A percentile compares a stretch with the other conserved stretches of the same genome.
phyloP scores from a whole-genome alignment of 23 tunicate genomes.

The Halocynthia aurantium region DNA sequence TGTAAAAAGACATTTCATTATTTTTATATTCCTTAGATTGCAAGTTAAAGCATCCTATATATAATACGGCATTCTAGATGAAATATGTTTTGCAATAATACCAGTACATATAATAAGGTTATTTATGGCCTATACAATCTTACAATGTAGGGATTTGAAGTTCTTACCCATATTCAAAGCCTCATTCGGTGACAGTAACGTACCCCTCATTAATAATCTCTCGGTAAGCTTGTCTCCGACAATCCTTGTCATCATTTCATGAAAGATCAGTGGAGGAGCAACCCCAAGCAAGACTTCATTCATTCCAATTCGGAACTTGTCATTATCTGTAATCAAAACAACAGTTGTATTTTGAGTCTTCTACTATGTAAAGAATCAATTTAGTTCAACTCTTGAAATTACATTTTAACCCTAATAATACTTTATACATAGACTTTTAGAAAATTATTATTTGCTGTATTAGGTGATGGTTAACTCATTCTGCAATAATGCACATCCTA shows the following conservation, averaged over 20 bases:
- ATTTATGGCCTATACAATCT: too few relatives aligned
- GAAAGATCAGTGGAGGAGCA: slow-evolving; percentile 67
- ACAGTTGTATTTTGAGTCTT: too few relatives aligned
- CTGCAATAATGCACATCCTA: too few relatives aligned
- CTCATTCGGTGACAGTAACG: slow-evolving; percentile 45
- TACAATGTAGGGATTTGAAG: not conserved
- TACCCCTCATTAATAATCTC: slow-evolving; percentile 33
- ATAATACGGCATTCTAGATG: not conserved
- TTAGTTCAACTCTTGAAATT: too few relatives aligned
- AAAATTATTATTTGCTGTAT: not conserved
- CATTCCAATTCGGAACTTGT: slow-evolving; percentile 36
- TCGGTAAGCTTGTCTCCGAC: slow-evolving; percentile 53
- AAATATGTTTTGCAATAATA: not conserved
- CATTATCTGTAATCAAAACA: not conserved
- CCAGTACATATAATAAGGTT: not conserved
- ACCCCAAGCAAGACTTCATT: slow-evolving; percentile 84
- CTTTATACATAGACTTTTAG: too few relatives aligned
- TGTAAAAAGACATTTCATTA: not conserved
- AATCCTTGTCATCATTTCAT: slow-evolving; percentile 33
- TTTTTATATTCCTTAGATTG: too few relatives aligned
- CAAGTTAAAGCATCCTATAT: too few relatives aligned
- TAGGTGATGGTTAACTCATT: not conserved
- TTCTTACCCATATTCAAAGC: slow-evolving; percentile 54
- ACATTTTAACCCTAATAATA: too few relatives aligned
- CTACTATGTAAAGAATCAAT: too few relatives aligned